Evolutionary conservation across 2,113 vertebrate species (phyloP).

Genomic region (Solea solea): DNA sequence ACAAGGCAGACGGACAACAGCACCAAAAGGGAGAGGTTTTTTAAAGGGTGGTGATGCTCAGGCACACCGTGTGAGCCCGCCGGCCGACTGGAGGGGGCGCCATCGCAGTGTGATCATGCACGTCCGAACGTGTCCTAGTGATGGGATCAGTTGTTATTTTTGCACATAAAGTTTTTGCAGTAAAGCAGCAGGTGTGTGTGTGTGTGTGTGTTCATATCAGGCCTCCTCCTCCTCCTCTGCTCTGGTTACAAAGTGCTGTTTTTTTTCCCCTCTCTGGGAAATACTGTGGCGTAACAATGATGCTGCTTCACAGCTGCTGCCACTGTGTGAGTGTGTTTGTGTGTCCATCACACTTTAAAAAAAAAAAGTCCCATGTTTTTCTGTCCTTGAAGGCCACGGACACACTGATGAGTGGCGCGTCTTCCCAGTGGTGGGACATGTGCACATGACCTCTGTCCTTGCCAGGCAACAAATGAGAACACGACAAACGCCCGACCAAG

Average conservation of each 20-base stretch:
- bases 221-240: conserved; percentile 41
- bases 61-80: conserved; percentile 26
- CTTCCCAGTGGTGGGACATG: conserved; percentile 45
- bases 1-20: conserved; percentile 17
- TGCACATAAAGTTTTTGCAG: conserved; percentile 5
- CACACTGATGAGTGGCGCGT: conserved; percentile 57
- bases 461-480: conserved; percentile 52
- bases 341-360: conserved; percentile 8
- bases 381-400: conserved; percentile 43
- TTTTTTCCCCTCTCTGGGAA: conserved; percentile 64
- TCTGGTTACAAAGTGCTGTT: conserved; percentile 68
- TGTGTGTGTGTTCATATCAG: conserved; percentile 38
- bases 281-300: conserved; percentile 55
- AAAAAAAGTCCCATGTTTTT: conserved; percentile 28
- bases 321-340: conserved; percentile 10
- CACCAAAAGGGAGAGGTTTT: conserved; percentile 25
- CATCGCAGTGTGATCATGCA: conserved; percentile 59
- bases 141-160: conserved; percentile 16
- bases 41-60: conserved; percentile 2
- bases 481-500: conserved; percentile 11
- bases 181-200: conserved; percentile 40
- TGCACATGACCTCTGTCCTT: conserved; percentile 42
- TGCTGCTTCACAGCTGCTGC: conserved; percentile 71
- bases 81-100: conserved; percentile 78
- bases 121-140: conserved; percentile 12